Evolutionary conservation across 2,113 vertebrate species (phyloP).

Genomic region (Pseudolaguvia tuberculata): DNA sequence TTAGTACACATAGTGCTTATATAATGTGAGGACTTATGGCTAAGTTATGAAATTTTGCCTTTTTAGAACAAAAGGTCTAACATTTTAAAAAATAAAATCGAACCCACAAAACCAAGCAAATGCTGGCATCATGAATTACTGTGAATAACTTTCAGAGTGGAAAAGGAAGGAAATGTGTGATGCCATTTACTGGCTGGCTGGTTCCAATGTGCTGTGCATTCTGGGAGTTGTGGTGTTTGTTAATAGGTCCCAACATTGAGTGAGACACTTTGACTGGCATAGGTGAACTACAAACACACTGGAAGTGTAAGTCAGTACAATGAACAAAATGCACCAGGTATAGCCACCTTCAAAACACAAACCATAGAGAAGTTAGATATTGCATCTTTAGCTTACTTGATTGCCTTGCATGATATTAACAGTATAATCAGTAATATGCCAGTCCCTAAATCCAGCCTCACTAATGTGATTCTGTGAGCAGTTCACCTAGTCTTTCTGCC

Average conservation of each 20-base stretch:
- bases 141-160: constrained; percentile 56
- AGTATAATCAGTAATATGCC: constrained; percentile 26
- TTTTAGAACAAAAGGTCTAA: constrained; percentile 93
- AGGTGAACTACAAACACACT: constrained; percentile 47
- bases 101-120: constrained; percentile 72
- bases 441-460: constrained; percentile 21
- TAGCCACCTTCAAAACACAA: constrained; percentile 36
- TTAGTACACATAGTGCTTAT: constrained; percentile 81
- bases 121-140: constrained; percentile 72
- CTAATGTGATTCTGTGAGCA: constrained; percentile 14
- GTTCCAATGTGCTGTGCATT: constrained; percentile 61
- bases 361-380: constrained; percentile 34
- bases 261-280: constrained; percentile 45
- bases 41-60: constrained; percentile 73
- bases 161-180: constrained; percentile 41
- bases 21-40: constrained; percentile 71
- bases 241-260: constrained; percentile 50
- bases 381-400: constrained; percentile 46
- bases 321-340: constrained; percentile 42
- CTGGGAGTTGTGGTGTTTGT: constrained; percentile 71
- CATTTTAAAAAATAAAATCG: constrained; percentile 60
- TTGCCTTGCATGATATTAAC: constrained; percentile 37
- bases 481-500: constrained; percentile 27
- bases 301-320: constrained; percentile 42
- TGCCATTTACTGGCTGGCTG: constrained; percentile 51